A percentile compares a stretch with the other conserved stretches of the same genome.
These are phyloP conservation scores for Sparus aurata DNA, from an alignment of 2,797 vertebrate genomes.

Conservation along the genomic window DNA sequence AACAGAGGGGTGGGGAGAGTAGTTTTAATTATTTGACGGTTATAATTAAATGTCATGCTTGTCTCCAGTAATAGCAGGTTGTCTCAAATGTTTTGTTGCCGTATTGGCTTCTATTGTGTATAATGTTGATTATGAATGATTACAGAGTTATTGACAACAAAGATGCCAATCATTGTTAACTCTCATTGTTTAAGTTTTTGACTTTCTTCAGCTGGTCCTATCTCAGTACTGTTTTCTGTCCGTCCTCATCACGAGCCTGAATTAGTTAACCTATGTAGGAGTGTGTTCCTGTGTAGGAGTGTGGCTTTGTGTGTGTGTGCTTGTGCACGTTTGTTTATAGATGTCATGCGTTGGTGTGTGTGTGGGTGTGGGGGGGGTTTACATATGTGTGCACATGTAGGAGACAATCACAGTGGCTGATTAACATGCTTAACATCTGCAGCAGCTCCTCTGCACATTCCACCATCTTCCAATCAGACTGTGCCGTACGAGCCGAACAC, in stretches of 20 bases:
- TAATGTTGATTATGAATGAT: conserved; percentile 52
- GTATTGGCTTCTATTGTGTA: conserved; percentile 59
- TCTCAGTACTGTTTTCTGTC: conserved; percentile 20
- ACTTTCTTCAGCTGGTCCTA: conserved; percentile 12
- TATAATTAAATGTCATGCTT: conserved; percentile 43
- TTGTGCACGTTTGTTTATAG: conserved; percentile 8
- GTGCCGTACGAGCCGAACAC: conserved; percentile 1
- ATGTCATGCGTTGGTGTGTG: conserved; percentile 28
- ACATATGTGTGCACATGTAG: conserved; percentile 2
- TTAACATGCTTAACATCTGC: conserved; percentile 37
- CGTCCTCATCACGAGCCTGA: conserved; percentile 10
- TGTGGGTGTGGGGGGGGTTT: conserved; percentile 17
- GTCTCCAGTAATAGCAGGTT: conserved; percentile 54
- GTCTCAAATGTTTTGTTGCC: conserved; percentile 51
- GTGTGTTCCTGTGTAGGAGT: conserved; percentile 34
- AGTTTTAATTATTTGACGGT: conserved; percentile 51
- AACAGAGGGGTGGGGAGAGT: conserved; percentile 2
- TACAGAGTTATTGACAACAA: conserved; percentile 47
- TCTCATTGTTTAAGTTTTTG: conserved; percentile 35
- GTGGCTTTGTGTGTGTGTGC: conserved; percentile 1
- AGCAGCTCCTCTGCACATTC: conserved; percentile 16
- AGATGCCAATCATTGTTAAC: conserved; percentile 52
- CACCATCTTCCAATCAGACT: conserved; percentile 5
- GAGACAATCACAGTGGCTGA: conserved; percentile 21
- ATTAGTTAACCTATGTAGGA: conserved; percentile 42